Percentiles rank a stretch among this genome's conserved stretches.
Evolutionary conservation across 2,797 vertebrate species (phyloP).

Genomic region (Propithecus perrieri): DNA sequence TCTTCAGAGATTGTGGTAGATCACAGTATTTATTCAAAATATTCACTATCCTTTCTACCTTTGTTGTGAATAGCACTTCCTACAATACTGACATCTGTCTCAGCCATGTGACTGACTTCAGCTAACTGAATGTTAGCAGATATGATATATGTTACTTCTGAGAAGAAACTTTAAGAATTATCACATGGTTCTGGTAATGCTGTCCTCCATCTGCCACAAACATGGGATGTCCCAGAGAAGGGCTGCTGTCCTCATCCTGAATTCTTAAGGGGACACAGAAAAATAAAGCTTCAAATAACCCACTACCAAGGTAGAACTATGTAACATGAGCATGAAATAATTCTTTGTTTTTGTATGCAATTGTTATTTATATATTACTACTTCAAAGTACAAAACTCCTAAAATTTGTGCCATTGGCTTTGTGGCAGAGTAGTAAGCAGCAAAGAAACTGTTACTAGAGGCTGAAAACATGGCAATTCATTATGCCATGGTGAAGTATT

Average conservation of each 20-base stretch:
- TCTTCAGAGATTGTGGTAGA: neutral
- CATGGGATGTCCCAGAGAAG: neutral
- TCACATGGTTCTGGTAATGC: neutral
- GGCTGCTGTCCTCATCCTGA: neutral
- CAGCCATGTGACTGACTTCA: neutral
- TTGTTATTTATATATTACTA: conserved; percentile 17
- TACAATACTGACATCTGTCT: neutral
- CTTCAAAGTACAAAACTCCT: neutral
- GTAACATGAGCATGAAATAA: neutral
- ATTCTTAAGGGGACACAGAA: neutral
- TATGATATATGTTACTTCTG: neutral
- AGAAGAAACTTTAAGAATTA: neutral
- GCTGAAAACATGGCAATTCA: neutral
- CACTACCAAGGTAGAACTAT: neutral
- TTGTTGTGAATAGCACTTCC: neutral
- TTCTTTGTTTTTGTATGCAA: neutral
- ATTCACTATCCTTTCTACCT: neutral
- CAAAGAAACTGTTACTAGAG: neutral
- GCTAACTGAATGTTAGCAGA: neutral
- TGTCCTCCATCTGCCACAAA: neutral
- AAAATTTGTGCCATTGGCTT: neutral
- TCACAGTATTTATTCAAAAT: neutral
- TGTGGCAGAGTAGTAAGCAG: neutral
- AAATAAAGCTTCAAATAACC: neutral
- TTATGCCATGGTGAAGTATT: neutral